These are phyloP conservation scores for Serranus cabrilla DNA, from an alignment of 2,797 vertebrate species.

Conservation along the genomic window DNA sequence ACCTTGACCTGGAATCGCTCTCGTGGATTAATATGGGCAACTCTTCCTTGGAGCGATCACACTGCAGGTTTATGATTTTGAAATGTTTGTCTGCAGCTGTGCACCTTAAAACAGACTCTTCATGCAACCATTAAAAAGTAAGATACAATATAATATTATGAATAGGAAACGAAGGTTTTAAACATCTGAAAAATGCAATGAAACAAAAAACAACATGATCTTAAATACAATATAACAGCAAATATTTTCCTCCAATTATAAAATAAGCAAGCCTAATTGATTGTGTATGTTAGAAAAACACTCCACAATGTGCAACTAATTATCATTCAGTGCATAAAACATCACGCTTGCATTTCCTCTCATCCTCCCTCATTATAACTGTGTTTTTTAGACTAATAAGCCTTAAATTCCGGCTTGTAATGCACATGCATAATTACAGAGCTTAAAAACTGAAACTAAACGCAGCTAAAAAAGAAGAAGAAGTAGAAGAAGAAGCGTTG, in stretches of 20 bases:
- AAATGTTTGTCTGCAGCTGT: conserved; percentile 40
- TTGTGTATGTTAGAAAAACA: conserved; percentile 6
- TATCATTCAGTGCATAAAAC: conserved; percentile 17
- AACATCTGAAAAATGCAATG: neutral
- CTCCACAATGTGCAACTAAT: neutral
- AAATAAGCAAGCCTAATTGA: neutral
- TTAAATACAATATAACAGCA: neutral
- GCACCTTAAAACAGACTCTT: conserved; percentile 9
- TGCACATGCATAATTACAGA: conserved; percentile 9
- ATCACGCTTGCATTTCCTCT: neutral
- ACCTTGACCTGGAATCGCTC: conserved; percentile 57
- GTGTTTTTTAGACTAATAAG: conserved; percentile 6
- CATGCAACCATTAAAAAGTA: neutral
- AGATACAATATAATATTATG: neutral
- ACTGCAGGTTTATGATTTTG: conserved; percentile 47
- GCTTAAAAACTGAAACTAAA: neutral
- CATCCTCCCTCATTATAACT: conserved; percentile 21
- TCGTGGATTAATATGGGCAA: conserved; percentile 50
- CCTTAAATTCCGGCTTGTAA: conserved; percentile 20
- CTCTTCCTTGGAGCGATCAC: conserved; percentile 30
- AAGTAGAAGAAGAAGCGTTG: neutral
- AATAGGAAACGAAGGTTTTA: neutral
- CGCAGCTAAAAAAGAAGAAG: neutral
- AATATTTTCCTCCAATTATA: neutral
- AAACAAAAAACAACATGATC: neutral